Conservation (phyloP, 2,888 invertebrate species). For the Cataglyphis livida region DNA sequence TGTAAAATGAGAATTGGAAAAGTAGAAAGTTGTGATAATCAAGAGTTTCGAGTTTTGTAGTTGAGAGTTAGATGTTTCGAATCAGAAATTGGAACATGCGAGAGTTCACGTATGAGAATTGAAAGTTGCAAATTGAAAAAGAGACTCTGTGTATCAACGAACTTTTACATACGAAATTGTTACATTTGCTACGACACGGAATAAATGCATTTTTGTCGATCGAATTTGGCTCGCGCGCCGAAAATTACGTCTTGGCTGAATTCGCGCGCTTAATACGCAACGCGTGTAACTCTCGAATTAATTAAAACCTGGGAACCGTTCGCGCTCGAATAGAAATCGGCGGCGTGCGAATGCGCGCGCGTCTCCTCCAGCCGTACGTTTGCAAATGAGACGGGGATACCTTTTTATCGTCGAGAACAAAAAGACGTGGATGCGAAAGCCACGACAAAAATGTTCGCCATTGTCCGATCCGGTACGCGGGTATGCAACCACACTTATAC, state of each 20-base stretch:
- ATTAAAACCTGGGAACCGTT: conserved; percentile 37
- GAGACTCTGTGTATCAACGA: background rate
- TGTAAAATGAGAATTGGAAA: background rate
- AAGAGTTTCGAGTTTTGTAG: background rate
- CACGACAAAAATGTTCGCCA: conserved; percentile 72
- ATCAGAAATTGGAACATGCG: background rate
- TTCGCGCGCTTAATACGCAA: background rate
- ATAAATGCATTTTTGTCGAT: background rate
- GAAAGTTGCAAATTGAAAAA: background rate
- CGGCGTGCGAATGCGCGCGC: background rate
- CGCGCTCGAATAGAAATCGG: conserved; percentile 11
- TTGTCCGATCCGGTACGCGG: conserved; percentile 73
- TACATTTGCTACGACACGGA: background rate
- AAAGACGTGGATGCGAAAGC: conserved; percentile 67
- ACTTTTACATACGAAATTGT: conserved; percentile 10
- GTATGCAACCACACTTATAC: conserved; percentile 72
- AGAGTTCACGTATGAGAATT: conserved; percentile 8
- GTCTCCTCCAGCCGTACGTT: conserved; percentile 15
- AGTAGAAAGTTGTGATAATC: conserved; percentile 12
- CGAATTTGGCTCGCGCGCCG: background rate
- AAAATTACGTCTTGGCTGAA: conserved; percentile 26
- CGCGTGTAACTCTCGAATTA: conserved; percentile 31
- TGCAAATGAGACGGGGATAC: conserved; percentile 59
- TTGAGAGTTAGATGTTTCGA: background rate
- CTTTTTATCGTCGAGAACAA: conserved; percentile 72